Conservation (phyloP, 1,140 invertebrate species). For the Eulimnadia texana region DNA sequence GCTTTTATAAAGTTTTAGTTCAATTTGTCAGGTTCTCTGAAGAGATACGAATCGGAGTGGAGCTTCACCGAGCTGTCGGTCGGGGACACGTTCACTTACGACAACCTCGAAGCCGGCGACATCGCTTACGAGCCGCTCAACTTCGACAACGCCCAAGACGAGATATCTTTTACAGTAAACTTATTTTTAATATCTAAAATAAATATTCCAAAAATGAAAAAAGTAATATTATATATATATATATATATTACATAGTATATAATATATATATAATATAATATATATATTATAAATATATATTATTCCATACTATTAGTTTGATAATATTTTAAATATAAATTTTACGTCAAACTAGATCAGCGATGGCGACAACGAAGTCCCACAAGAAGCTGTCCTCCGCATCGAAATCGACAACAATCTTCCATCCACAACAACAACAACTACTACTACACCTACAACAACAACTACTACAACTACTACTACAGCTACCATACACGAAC, state of each 20-base stretch:
- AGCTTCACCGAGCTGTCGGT: background rate
- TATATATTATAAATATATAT: no score
- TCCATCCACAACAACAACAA: background rate
- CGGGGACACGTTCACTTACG: background rate
- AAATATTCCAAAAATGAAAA: no score
- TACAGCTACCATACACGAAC: background rate
- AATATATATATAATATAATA: no score
- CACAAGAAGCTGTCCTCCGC: background rate
- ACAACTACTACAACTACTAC: background rate
- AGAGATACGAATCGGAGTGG: background rate
- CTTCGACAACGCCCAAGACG: background rate
- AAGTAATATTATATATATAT: no score
- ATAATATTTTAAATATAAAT: no score
- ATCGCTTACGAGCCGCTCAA: background rate
- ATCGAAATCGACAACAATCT: conserved; percentile 1
- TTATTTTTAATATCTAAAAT: no score
- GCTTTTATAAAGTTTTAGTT: no score
- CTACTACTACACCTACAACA: background rate
- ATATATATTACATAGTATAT: no score
- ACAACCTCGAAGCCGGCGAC: background rate
- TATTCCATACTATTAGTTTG: no score
- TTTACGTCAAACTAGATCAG: no score
- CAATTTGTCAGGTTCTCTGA: background rate
- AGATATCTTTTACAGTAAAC: background rate
- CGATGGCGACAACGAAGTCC: background rate